Evolutionary conservation across 2,113 vertebrate species (phyloP).

Genomic region (Lepisosteus osseus): DNA sequence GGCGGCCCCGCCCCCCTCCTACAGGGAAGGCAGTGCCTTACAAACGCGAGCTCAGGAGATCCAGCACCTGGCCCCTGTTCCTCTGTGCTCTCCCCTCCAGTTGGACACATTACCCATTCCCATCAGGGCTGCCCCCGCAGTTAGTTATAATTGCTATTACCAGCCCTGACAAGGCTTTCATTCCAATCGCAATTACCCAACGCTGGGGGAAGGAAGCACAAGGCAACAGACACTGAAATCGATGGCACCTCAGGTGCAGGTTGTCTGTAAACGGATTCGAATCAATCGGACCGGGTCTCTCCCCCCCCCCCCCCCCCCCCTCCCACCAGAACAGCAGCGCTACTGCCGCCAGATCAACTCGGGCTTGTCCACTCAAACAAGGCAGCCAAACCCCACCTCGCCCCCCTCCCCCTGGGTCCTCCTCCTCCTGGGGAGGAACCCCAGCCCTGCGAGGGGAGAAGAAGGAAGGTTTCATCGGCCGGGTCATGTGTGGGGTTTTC

Average conservation of each 20-base stretch:
- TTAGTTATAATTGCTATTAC: slow-evolving; percentile 52
- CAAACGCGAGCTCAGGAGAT: too few relatives aligned
- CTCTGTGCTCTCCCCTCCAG: too few relatives aligned
- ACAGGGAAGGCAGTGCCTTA: too few relatives aligned
- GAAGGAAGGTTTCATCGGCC: neutral
- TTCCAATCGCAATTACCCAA: slow-evolving; percentile 59
- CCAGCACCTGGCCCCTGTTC: too few relatives aligned
- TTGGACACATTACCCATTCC: slow-evolving; percentile 18
- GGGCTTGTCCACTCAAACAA: neutral
- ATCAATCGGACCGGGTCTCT: too few relatives aligned
- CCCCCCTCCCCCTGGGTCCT: neutral
- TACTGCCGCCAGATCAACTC: neutral
- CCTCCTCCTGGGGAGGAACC: neutral
- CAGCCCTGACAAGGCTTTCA: slow-evolving; percentile 62
- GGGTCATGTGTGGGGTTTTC: too few relatives aligned
- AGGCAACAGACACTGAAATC: slow-evolving; percentile 54
- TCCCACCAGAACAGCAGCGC: neutral
- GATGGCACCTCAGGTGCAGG: slow-evolving; percentile 49
- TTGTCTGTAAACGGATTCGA: slow-evolving; percentile 29
- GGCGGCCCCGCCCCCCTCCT: too few relatives aligned
- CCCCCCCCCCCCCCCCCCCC: neutral
- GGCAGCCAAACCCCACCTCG: neutral
- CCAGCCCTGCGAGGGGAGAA: neutral
- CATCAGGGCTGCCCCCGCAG: slow-evolving; percentile 34
- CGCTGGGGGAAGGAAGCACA: slow-evolving; percentile 45